Base-by-base conservation (phyloP, 2,113 vertebrate genomes). In the Corapipo altera region DNA sequence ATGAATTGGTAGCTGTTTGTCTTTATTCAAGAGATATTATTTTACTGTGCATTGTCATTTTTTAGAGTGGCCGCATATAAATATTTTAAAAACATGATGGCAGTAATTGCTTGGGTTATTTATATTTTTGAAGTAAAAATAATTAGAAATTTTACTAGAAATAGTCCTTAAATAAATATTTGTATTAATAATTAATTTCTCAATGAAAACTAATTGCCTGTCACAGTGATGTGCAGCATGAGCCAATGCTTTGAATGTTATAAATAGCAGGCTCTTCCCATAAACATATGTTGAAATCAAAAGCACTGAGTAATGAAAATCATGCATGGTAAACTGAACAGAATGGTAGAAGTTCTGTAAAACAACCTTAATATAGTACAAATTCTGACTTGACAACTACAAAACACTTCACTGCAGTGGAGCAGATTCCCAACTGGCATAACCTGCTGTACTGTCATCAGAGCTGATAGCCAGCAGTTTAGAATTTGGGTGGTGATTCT, bases 101-200 rank as follows among this genome's bases (percentile, higher is more conserved):
- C 30, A 80, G 17, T 62, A 91, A 92, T 85, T 79, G 10, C 28
- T 76, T 54, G 23, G 74, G 58, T 67, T 82, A 67, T 51, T 93
- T 95, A 72, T 91, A 16, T 30, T 72, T 91, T 73, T 8, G 2
- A 21, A 71, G 37, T 66, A 72, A 86, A 95, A 92, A 73, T 72
- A 78, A 79, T 90, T 74, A 37, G 28, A 72, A 72, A 14, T 85
- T 65, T 85, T 69, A 80, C 11, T 52, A 66, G 44, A 35, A 91
- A 62, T 59, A 65, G 33, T 81, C 85, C 61, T 94, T 94, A 90
- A 92, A 90, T 87, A 91, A 95, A 86, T 94, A 85, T 94, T 74
- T 88, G 15, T 73, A 72, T 93, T 92, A 96, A 95, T 96, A 96
- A 91, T 91, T 86, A 93, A 95, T 96, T 82, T 57, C 75, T 88